Conservation (phyloP, 2,797 vertebrate species). For the Emys orbicularis region DNA sequence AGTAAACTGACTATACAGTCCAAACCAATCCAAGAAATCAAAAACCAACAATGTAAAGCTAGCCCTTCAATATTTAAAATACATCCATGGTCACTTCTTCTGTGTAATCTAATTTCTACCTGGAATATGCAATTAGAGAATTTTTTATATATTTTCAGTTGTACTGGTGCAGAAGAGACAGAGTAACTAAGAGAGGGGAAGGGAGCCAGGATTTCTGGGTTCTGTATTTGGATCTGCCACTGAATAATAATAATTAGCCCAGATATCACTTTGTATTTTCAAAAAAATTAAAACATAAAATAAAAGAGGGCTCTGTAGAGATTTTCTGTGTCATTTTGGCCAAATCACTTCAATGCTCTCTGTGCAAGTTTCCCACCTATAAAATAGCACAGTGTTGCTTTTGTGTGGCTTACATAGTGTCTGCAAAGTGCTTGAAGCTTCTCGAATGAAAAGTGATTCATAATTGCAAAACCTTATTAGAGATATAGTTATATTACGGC, state of each 20-base stretch:
- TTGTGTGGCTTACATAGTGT: neutral
- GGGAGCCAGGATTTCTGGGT: neutral
- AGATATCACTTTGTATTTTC: neutral
- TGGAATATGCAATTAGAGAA: neutral
- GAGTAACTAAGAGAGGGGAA: fast-evolving
- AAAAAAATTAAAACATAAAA: neutral
- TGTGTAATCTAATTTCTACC: neutral
- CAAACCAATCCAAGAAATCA: neutral
- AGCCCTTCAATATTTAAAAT: neutral
- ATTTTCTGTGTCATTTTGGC: neutral
- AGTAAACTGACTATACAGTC: neutral
- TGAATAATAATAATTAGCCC: neutral
- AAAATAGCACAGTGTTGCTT: neutral
- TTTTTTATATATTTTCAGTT: neutral
- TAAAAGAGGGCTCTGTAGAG: neutral
- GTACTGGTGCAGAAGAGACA: fast-evolving
- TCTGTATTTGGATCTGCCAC: fast-evolving
- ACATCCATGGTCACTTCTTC: neutral
- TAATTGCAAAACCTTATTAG: neutral
- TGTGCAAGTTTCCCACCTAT: neutral
- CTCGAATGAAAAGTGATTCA: neutral
- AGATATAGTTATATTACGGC: neutral
- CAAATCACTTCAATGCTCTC: neutral
- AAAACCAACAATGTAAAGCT: neutral
- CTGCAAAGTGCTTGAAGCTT: neutral